Conservation (phyloP, 2,888 invertebrate genomes). For the Mimas tiliae region DNA sequence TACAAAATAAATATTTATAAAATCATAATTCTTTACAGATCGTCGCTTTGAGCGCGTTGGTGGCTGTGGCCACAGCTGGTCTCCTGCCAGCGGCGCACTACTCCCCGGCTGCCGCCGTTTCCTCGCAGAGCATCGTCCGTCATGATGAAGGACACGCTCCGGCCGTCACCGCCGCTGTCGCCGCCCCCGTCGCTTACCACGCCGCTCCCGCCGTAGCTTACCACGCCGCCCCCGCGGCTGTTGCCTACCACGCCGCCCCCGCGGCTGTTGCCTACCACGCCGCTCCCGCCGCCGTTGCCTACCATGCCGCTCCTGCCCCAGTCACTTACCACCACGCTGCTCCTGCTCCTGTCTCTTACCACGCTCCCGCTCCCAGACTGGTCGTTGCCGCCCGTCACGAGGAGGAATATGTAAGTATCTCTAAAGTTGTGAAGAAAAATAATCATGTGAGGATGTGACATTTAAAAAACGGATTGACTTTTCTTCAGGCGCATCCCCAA, state of each 20-base stretch:
- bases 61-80: conserved; percentile 69
- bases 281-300: conserved; percentile 39
- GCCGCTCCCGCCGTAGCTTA: conserved; percentile 44
- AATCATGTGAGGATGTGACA: not conserved
- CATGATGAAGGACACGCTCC: conserved; percentile 57
- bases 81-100: conserved; percentile 69
- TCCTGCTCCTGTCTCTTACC: conserved; percentile 49
- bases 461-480: not conserved
- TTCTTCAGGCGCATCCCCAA: conserved; percentile 76
- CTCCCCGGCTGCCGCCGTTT: conserved; percentile 65
- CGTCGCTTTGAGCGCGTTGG: conserved; percentile 60
- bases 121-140: conserved; percentile 74
- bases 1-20: not conserved
- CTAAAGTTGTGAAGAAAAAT: not conserved
- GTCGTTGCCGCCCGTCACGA: conserved; percentile 53
- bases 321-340: conserved; percentile 47
- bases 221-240: conserved; percentile 49
- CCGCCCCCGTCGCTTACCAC: conserved; percentile 46
- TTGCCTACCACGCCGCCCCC: conserved; percentile 44
- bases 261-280: conserved; percentile 44
- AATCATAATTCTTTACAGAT: conserved; percentile 51
- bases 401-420: conserved; percentile 60
- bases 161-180: conserved; percentile 46
- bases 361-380: conserved; percentile 53
- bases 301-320: conserved; percentile 2